Base-by-base conservation (phyloP, 2,113 vertebrate species). In the Phyllopteryx taeniolatus region DNA sequence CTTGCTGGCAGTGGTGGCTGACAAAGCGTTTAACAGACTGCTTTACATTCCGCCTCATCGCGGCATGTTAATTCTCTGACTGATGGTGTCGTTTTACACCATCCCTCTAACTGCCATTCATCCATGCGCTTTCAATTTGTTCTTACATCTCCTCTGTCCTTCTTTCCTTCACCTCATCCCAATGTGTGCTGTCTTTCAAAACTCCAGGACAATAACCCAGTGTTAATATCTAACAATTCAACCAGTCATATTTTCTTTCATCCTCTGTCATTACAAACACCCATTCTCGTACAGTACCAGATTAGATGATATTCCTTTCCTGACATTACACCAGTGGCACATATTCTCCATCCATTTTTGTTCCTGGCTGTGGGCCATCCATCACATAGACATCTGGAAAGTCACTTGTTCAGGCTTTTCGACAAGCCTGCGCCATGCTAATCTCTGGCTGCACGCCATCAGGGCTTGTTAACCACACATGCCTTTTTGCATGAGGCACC, bases 1-100 rank as follows among this genome's bases (percentile, higher is more conserved):
- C 76, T 76, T 75, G 75, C 74, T 83, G 77, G 71, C 76, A 75
- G 76, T 17, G 3, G 62, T 11, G 0, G 67, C 71, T 75, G 79
- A 78, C 81, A 83, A 67, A 78, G 79, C 71, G 82, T 80, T 80
- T 79, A 79, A 80, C 74, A 82, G 31, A 12, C 70, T 76, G 79
- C 56, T 81, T 70, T n/a, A n/a, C 64, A 67, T 3, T 1, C 69
- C 43, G 71, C 64, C 74, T 82, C 81, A 82, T 81, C 79, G 71
- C 63, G 63, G 83, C 53, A 74, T 42, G 80, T 89, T 90, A 83
- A 90, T 87, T 85, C 59, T 17, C 66, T 87, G 87, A 89, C 76
- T 86, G 83, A 90, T 89, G 86, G 82, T 7, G 44, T 78, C 69
- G 47, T 82, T 85, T 73, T 66, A 70, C 9, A 53, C 62, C 61